Percentiles rank a stretch among this genome's conserved stretches.
Conservation (phyloP, 2,888 invertebrate species). For the Drosophila atroscutellata region DNA sequence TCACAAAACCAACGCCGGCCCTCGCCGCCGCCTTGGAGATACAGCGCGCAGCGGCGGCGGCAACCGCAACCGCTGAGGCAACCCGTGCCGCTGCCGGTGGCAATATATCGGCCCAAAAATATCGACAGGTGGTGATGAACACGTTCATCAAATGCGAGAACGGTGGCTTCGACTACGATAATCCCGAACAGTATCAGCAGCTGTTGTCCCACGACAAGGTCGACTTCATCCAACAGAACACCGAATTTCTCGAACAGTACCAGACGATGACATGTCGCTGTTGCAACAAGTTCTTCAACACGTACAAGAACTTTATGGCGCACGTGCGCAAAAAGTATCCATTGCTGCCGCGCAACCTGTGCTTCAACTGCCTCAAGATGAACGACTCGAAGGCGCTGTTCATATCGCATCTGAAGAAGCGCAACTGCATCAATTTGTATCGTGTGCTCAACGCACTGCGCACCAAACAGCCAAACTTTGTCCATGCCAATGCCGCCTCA, state of each 20-base stretch:
- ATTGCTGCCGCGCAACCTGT: slow-evolving; percentile 83
- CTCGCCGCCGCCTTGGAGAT: slow-evolving; percentile 80
- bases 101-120: slow-evolving; percentile 77
- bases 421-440: slow-evolving; percentile 85
- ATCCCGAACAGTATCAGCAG: slow-evolving; percentile 84
- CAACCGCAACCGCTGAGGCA: slow-evolving; percentile 72
- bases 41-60: slow-evolving; percentile 76
- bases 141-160: slow-evolving; percentile 78
- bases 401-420: slow-evolving; percentile 85
- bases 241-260: slow-evolving; percentile 84
- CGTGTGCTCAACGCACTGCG: slow-evolving; percentile 81
- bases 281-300: slow-evolving; percentile 83
- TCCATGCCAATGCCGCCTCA: slow-evolving; percentile 23
- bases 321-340: slow-evolving; percentile 85
- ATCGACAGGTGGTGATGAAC: slow-evolving; percentile 79
- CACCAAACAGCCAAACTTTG: slow-evolving; percentile 68
- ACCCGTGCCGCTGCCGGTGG: slow-evolving; percentile 72
- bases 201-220: slow-evolving; percentile 83
- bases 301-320: slow-evolving; percentile 85
- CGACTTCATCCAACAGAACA: slow-evolving; percentile 83
- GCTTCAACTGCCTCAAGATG: slow-evolving; percentile 85
- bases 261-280: slow-evolving; percentile 85
- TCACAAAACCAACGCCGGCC: slow-evolving; percentile 81
- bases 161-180: slow-evolving; percentile 83
- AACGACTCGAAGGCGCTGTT: slow-evolving; percentile 85